Percentiles rank a stretch among this genome's conserved stretches.
Evolutionary conservation across 2,113 vertebrate genomes (phyloP).

Genomic region (Centrocercus urophasianus): DNA sequence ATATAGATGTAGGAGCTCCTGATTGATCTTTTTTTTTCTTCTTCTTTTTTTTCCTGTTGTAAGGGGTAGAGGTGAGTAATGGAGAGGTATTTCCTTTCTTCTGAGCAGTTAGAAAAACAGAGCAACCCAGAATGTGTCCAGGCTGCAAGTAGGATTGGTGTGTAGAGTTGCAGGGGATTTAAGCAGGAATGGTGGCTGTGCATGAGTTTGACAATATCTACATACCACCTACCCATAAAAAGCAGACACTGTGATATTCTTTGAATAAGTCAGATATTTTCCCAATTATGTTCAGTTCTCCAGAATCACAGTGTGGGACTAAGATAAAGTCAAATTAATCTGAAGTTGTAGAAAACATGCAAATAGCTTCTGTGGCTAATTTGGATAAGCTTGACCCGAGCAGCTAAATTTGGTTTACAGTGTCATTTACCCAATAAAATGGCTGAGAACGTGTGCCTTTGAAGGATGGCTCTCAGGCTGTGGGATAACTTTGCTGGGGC

Average conservation of each 20-base stretch:
- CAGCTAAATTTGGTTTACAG: neutral
- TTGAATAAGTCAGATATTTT: neutral
- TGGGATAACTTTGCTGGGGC: neutral
- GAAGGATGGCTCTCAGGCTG: neutral
- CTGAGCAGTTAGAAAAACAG: neutral
- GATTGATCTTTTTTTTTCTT: neutral
- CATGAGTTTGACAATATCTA: neutral
- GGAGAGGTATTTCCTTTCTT: neutral
- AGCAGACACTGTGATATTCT: neutral
- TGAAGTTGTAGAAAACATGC: neutral
- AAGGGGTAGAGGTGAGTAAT: neutral
- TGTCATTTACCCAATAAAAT: neutral
- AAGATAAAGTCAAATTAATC: neutral
- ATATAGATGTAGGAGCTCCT: neutral
- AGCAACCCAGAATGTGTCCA: neutral
- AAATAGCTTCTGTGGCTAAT: neutral
- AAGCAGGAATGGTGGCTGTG: neutral
- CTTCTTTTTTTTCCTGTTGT: neutral
- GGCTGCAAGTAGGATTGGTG: rapidly evolving
- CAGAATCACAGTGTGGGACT: rapidly evolving
- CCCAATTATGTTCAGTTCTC: neutral
- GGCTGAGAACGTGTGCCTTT: neutral
- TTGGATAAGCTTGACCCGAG: neutral
- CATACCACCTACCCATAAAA: neutral
- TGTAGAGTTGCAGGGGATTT: neutral